Conservation (phyloP, 2,888 invertebrate species). For the Trypoxylon attenuatum region DNA sequence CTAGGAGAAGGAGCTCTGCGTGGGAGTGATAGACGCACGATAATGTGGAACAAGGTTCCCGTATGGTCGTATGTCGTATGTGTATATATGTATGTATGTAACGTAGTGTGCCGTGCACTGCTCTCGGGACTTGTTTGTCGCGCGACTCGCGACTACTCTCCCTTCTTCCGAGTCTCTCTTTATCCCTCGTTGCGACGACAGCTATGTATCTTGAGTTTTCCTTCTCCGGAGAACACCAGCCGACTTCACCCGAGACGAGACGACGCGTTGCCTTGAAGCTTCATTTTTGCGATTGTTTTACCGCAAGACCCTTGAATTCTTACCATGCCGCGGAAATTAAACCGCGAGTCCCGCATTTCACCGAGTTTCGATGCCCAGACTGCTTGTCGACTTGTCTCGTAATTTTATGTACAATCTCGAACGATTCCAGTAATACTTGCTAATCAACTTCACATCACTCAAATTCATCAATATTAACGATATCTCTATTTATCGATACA, state of each 20-base stretch:
- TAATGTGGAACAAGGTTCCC: slow-evolving; percentile 51
- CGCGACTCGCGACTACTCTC: slow-evolving; percentile 3
- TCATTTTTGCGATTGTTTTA: slow-evolving; percentile 28
- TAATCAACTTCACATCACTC: too few species aligned
- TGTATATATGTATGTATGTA: too few species aligned
- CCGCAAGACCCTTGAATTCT: neutral
- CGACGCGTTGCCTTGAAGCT: neutral
- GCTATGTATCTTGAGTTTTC: neutral
- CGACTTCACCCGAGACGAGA: neutral
- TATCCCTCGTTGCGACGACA: neutral
- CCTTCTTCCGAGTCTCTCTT: neutral
- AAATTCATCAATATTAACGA: too few species aligned
- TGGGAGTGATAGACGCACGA: slow-evolving; percentile 48
- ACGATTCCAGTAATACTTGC: too few species aligned
- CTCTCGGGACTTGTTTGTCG: slow-evolving; percentile 23
- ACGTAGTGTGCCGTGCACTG: too few species aligned
- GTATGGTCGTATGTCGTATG: too few species aligned
- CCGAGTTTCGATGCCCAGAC: too few species aligned
- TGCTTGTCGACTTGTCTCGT: too few species aligned
- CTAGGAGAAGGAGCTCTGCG: slow-evolving; percentile 14
- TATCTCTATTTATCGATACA: too few species aligned
- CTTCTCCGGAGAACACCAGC: neutral
- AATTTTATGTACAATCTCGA: too few species aligned
- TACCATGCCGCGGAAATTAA: slow-evolving; percentile 2
- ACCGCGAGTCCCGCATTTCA: neutral